A percentile compares a stretch with the other conserved stretches of the same genome.
Evolutionary conservation across 2,797 vertebrate genomes (phyloP).

Genomic region (Cirrhinus mrigala): DNA sequence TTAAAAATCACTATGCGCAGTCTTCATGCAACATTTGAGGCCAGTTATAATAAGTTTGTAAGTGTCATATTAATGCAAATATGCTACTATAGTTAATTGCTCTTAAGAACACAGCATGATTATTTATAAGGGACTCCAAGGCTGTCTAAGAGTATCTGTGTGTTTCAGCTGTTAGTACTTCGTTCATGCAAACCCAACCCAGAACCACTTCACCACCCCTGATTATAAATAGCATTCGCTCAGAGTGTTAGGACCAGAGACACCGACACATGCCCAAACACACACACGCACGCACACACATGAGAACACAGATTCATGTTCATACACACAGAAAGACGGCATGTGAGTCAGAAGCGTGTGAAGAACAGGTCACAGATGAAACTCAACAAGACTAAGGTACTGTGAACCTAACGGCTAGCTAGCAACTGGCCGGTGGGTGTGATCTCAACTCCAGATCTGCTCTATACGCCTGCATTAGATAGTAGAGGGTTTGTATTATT

Average conservation of each 20-base stretch:
- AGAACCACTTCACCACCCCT: constrained; percentile 37
- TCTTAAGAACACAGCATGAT: constrained; percentile 57
- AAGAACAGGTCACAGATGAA: constrained; percentile 73
- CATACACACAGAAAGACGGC: constrained; percentile 70
- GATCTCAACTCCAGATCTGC: background rate
- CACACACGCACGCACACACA: constrained; percentile 27
- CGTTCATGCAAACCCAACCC: constrained; percentile 37
- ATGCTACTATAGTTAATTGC: background rate
- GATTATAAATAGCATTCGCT: constrained; percentile 60
- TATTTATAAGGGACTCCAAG: constrained; percentile 38
- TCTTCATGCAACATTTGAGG: background rate
- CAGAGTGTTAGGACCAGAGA: constrained; percentile 43
- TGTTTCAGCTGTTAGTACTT: constrained; percentile 62
- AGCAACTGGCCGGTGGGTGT: background rate
- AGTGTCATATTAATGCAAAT: background rate
- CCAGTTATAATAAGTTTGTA: background rate
- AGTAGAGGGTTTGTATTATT: background rate
- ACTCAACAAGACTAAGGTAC: constrained; percentile 80
- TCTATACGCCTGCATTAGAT: background rate
- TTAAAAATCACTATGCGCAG: background rate
- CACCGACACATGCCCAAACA: constrained; percentile 34
- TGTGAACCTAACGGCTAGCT: background rate
- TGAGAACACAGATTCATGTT: constrained; percentile 31
- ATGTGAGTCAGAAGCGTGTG: constrained; percentile 62
- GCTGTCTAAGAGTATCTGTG: constrained; percentile 63